Evolutionary conservation across 2,113 vertebrate species (phyloP).

Genomic region (Pygoscelis antarcticus): DNA sequence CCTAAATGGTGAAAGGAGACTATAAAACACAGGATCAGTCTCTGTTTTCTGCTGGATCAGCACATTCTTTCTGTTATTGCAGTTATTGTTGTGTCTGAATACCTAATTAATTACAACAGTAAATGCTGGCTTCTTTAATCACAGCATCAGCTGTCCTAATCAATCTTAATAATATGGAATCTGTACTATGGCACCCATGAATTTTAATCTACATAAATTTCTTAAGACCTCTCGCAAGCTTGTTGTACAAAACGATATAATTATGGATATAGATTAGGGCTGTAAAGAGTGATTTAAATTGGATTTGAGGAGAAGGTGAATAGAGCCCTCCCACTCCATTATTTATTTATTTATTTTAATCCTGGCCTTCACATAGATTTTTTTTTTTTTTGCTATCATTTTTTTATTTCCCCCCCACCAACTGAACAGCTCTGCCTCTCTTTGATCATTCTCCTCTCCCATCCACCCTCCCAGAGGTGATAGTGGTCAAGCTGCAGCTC

Average conservation of each 20-base stretch:
- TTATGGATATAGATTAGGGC: slow-evolving; percentile 75
- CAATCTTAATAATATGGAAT: slow-evolving; percentile 78
- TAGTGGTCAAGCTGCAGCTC: neutral
- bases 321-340: slow-evolving; percentile 32
- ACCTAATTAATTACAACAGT: slow-evolving; percentile 78
- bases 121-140: slow-evolving; percentile 75
- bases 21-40: slow-evolving; percentile 27
- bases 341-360: no score
- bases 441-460: neutral
- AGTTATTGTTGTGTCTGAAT: slow-evolving; percentile 79
- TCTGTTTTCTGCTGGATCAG: slow-evolving; percentile 64
- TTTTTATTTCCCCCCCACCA: neutral
- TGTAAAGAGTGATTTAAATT: slow-evolving; percentile 71
- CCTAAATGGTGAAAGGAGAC: neutral
- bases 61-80: slow-evolving; percentile 67
- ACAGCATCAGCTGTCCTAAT: slow-evolving; percentile 77
- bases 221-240: slow-evolving; percentile 68
- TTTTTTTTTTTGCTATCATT: neutral
- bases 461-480: neutral
- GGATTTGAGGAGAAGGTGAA: slow-evolving; percentile 72
- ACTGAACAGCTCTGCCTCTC: neutral
- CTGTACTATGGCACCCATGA: slow-evolving; percentile 37
- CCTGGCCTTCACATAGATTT: neutral
- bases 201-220: slow-evolving; percentile 58
- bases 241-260: slow-evolving; percentile 73